Conservation (phyloP, 2,113 vertebrate genomes). For the Tringa solitaria region DNA sequence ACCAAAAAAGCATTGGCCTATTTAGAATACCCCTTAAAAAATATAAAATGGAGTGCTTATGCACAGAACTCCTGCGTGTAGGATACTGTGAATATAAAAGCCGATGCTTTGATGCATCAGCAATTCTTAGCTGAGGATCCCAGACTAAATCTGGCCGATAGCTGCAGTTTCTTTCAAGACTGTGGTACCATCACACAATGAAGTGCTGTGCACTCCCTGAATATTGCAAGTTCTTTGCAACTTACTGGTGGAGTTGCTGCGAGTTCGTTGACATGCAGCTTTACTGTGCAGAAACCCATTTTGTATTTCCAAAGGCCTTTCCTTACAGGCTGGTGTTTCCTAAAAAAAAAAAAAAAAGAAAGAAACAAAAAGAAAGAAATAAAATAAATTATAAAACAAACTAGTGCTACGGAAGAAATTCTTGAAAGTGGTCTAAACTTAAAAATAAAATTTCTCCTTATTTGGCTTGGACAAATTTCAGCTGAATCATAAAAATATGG, state of each 20-base stretch:
- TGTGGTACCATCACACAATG: rapidly evolving
- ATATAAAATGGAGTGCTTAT: background rate
- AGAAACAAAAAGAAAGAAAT: background rate
- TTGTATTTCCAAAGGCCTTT: slow-evolving; percentile 63
- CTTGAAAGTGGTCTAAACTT: background rate
- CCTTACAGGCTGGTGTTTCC: slow-evolving; percentile 74
- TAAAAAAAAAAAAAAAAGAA: slow-evolving; percentile 28
- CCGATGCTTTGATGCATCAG: background rate
- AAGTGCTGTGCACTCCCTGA: background rate
- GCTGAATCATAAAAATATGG: background rate
- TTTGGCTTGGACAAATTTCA: background rate
- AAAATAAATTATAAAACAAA: background rate
- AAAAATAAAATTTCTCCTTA: background rate
- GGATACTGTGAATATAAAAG: background rate
- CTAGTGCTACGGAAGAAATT: background rate
- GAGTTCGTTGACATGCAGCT: slow-evolving; percentile 71
- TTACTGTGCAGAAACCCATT: slow-evolving; percentile 67
- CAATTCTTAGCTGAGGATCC: background rate
- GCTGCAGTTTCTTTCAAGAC: background rate
- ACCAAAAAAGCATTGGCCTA: background rate
- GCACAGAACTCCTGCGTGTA: background rate
- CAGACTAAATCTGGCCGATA: background rate
- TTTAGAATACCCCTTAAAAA: background rate
- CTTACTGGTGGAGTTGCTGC: slow-evolving; percentile 88
- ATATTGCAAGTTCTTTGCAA: background rate